These are phyloP conservation scores for Coleophora deauratella DNA, from an alignment of 2,888 invertebrate species.

Conservation along the genomic window DNA sequence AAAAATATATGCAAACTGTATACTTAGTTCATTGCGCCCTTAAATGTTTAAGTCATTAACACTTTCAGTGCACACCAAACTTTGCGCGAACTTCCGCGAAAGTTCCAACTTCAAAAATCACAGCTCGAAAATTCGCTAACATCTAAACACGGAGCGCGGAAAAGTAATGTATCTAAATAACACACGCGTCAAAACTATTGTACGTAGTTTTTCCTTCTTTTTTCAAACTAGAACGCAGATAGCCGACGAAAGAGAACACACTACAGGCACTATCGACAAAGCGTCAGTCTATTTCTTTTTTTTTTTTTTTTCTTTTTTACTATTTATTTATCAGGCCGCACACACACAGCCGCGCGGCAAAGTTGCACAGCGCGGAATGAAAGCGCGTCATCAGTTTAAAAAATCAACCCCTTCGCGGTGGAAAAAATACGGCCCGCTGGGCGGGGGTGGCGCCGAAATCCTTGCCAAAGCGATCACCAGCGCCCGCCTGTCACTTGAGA, in stretches of 20 bases:
- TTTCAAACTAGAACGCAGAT: conserved; percentile 13
- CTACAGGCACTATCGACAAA: conserved; percentile 61
- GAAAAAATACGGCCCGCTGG: conserved; percentile 62
- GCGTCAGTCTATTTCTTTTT: conserved; percentile 46
- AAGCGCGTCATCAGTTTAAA: conserved; percentile 76
- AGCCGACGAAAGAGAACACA: conserved; percentile 57
- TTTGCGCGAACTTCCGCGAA: conserved; percentile 8
- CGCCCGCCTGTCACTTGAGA: conserved; percentile 70
- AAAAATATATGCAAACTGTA: too few species aligned
- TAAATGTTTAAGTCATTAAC: too few species aligned
- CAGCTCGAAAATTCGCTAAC: conserved; percentile 7
- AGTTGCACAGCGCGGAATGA: conserved; percentile 74
- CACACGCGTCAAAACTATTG: conserved; percentile 25
- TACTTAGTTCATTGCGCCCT: too few species aligned
- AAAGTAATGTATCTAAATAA: conserved; percentile 10
- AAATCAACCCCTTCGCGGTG: conserved; percentile 74
- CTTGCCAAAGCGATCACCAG: conserved; percentile 71
- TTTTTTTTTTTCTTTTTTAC: conserved; percentile 45
- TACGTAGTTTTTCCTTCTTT: conserved; percentile 9
- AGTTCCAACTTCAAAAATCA: conserved; percentile 10
- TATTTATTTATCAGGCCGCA: conserved; percentile 66
- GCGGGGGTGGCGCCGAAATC: conserved; percentile 66
- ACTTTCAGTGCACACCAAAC: too few species aligned
- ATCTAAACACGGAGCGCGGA: neutral
- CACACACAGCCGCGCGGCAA: conserved; percentile 71